These are phyloP conservation scores for Apogon talboti DNA, from an alignment of 2,797 vertebrate species.

Conservation along the genomic window DNA sequence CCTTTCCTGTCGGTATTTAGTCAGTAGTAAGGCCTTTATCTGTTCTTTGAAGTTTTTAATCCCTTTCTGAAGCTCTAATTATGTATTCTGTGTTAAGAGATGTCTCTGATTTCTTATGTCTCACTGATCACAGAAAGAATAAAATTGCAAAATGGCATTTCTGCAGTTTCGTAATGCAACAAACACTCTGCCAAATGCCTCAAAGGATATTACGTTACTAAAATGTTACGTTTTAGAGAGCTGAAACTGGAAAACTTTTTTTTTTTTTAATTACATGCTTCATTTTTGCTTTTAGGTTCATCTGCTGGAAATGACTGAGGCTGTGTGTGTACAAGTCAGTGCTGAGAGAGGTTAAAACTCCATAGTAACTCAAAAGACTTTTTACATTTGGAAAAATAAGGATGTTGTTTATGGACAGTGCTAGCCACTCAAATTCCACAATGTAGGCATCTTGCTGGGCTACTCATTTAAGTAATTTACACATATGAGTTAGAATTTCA, in stretches of 20 bases:
- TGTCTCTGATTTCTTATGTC: not conserved
- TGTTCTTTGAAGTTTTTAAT: no score
- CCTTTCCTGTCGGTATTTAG: no score
- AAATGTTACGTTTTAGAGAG: not conserved
- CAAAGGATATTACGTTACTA: not conserved
- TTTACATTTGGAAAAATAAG: not conserved
- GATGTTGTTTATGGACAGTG: accelerated
- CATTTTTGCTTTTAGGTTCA: not conserved
- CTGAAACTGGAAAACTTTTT: not conserved
- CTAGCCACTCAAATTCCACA: no score
- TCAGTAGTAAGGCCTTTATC: no score
- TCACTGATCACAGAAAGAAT: not conserved
- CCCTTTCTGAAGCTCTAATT: no score
- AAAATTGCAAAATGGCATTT: not conserved
- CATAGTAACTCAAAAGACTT: not conserved
- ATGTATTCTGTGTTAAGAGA: not conserved
- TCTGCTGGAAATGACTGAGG: not conserved
- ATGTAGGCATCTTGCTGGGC: no score
- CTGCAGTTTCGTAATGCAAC: not conserved
- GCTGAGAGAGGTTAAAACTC: not conserved
- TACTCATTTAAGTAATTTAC: not conserved
- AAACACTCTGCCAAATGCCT: not conserved
- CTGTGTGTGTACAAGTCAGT: not conserved
- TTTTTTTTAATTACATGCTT: not conserved
- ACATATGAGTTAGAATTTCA: not conserved